phyloP scores from a whole-genome alignment of 1,140 invertebrate genomes.

The Anagrus nilaparvatae region DNA sequence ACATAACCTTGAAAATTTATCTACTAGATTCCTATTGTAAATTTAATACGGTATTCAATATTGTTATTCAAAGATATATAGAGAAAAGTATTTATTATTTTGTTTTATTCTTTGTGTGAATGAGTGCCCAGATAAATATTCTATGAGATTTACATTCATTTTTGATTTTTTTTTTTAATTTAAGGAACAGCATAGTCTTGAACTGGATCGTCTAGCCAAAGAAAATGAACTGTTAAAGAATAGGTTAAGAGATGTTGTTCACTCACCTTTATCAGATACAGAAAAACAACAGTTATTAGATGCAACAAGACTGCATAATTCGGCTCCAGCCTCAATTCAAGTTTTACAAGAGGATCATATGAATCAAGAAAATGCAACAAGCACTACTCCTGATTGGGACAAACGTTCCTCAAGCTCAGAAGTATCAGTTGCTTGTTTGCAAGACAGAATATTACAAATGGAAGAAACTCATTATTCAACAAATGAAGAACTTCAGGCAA shows the following conservation, averaged over 20 bases:
- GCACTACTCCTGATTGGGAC: slow-evolving; percentile 73
- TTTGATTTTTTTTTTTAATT: slow-evolving; percentile 6
- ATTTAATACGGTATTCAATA: no score
- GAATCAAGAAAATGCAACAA: slow-evolving; percentile 49
- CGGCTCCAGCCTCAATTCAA: slow-evolving; percentile 53
- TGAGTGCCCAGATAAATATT: no score
- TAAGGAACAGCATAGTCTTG: slow-evolving; percentile 50
- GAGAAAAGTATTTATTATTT: no score
- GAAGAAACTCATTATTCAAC: slow-evolving; percentile 59
- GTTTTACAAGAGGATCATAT: slow-evolving; percentile 39
- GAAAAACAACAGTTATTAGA: slow-evolving; percentile 68
- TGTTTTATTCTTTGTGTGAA: no score
- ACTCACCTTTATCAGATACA: slow-evolving; percentile 70
- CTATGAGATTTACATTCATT: slow-evolving; percentile 2
- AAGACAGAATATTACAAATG: slow-evolving; percentile 80
- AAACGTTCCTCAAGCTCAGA: slow-evolving; percentile 78
- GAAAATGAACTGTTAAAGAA: slow-evolving; percentile 65
- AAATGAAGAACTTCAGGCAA: slow-evolving; percentile 92
- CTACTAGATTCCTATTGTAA: no score
- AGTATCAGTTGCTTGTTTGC: slow-evolving; percentile 82
- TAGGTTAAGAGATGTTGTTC: slow-evolving; percentile 62
- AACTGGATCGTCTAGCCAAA: slow-evolving; percentile 56
- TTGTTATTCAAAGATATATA: no score
- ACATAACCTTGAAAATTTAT: slow-evolving; percentile 17
- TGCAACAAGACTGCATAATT: slow-evolving; percentile 53